phyloP scores from a whole-genome alignment of 2,797 vertebrate species.

The Ataeniobius toweri region DNA sequence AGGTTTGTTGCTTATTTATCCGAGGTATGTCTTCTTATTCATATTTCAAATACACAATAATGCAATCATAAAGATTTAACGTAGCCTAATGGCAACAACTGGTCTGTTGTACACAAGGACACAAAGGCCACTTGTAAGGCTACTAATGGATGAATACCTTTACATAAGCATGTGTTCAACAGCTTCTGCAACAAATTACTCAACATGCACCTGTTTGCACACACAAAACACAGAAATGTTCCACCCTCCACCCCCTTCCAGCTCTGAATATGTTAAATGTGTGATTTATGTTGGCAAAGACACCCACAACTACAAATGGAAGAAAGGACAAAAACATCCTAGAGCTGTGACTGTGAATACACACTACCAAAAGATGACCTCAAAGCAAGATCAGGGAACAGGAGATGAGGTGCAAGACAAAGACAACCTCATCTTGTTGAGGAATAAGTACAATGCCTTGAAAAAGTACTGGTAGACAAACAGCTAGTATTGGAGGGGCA shows the following conservation, averaged over 20 bases:
- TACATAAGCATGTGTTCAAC: constrained; percentile 14
- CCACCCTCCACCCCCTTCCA: constrained; percentile 31
- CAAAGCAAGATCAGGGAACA: constrained; percentile 32
- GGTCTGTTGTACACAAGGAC: neutral
- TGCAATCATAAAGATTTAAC: neutral
- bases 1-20: constrained; percentile 21
- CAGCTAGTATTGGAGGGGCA: neutral
- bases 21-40: constrained; percentile 31
- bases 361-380: constrained; percentile 4
- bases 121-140: constrained; percentile 11
- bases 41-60: constrained; percentile 28
- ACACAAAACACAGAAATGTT: constrained; percentile 23
- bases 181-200: constrained; percentile 33
- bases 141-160: constrained; percentile 20
- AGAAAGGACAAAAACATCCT: constrained; percentile 26
- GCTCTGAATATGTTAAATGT: constrained; percentile 24
- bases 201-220: constrained; percentile 43
- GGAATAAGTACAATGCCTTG: too few relatives aligned
- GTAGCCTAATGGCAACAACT: neutral
- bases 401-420: constrained; percentile 44
- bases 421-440: constrained; percentile 27
- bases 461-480: neutral
- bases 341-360: constrained; percentile 11
- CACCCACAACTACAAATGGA: constrained; percentile 37
- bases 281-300: constrained; percentile 56